Base-by-base conservation (phyloP, 2,113 vertebrate genomes). In the Nettapus auritus region DNA sequence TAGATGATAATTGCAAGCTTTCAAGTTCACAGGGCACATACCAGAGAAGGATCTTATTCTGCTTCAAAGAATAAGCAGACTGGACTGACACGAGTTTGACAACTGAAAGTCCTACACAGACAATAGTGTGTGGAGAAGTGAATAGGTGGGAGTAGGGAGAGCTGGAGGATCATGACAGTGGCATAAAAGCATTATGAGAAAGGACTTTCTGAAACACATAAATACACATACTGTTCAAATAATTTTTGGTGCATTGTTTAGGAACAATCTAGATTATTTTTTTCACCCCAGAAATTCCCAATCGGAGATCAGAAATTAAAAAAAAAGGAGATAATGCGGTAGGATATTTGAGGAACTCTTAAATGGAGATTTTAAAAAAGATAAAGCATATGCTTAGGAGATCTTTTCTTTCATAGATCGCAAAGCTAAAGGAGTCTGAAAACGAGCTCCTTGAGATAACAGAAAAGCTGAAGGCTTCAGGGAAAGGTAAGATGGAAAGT, bases 381-480 rank as follows among this genome's bases (percentile, higher is more conserved):
- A 36, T 89, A 42, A 63, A 63, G 25, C 22, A 50, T 50, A 50
- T 50, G 48, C 48, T 23, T 50, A 50, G 48, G 48, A 66, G n/a
- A 12, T 93, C 14, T 64, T 88, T 75, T 31, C 55, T 68, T 18
- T 94, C 74, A 20, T 55, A 99, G 99, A 97, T 99, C 89, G 96
- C 87, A 93, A 99, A 99, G 94, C 97, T 99, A 93, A 98, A 98
- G 18, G 97, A 97, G 93, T 98, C 99, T 96, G 99, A 99, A 97
- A 98, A 97, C 79, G 99, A 99, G 75, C 97, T 99, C 67, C 95
- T 97, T 63, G 98, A 99, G 50, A 98, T 99, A 59, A 98, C 99
- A 83, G 98, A 98, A 67, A 99, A 98, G 85, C 98, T 99, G 74
- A 98, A 96, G 85, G 80, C 97, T 63, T 98, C 98, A 53, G 98